A percentile compares a stretch with the other conserved stretches of the same genome.
Conservation (phyloP, 2,113 vertebrate species). For the Dipodomys stephensi region DNA sequence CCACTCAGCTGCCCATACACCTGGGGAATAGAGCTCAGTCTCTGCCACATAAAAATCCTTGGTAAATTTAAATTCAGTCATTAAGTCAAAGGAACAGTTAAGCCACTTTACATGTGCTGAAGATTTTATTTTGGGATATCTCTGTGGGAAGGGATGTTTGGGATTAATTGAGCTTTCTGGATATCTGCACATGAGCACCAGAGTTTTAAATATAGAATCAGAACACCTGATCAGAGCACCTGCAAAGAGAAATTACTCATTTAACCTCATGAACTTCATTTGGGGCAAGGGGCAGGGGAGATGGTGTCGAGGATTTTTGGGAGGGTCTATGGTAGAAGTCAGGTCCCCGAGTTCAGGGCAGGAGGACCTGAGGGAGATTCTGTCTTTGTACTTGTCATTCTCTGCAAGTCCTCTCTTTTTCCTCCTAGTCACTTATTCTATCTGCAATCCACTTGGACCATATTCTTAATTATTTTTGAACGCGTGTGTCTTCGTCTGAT, state of each 20-base stretch:
- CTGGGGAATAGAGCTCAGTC: slow-evolving; percentile 19
- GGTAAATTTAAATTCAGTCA: slow-evolving; percentile 68
- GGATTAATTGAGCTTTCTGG: slow-evolving; percentile 82
- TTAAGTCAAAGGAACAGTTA: slow-evolving; percentile 75
- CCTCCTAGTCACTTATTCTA: not conserved
- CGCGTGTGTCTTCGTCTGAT: accelerated
- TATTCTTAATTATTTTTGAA: not conserved
- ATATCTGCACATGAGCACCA: slow-evolving; percentile 72
- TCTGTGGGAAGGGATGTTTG: slow-evolving; percentile 77
- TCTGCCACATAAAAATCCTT: slow-evolving; percentile 49
- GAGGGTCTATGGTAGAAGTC: not conserved
- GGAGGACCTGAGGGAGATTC: not conserved
- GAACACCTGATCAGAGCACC: slow-evolving; percentile 80
- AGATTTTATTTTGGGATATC: slow-evolving; percentile 81
- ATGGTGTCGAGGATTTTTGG: not conserved
- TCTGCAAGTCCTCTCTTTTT: not conserved
- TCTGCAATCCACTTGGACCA: not conserved
- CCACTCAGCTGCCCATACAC: slow-evolving; percentile 46
- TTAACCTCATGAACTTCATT: slow-evolving; percentile 71
- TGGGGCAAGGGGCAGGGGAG: slow-evolving; percentile 12
- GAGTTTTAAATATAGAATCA: slow-evolving; percentile 79
- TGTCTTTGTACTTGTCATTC: not conserved
- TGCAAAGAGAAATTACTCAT: slow-evolving; percentile 77
- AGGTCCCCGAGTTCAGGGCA: not conserved
- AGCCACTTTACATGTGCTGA: slow-evolving; percentile 66